Percentiles rank a stretch among this genome's conserved stretches.
Conservation (phyloP, 2,888 invertebrate species). For the Polydesmus complanatus region DNA sequence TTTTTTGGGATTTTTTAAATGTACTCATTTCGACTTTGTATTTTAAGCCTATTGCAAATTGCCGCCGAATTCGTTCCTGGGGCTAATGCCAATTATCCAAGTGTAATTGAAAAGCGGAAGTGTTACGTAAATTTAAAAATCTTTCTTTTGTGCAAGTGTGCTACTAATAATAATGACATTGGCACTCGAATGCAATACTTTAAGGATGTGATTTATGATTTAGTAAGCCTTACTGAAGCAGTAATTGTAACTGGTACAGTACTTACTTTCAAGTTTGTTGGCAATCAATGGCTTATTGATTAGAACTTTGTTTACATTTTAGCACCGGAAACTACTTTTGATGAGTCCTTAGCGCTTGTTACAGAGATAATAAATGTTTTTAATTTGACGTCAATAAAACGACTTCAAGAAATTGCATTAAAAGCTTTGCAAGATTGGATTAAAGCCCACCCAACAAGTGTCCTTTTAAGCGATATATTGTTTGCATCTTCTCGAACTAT, state of each 20-base stretch:
- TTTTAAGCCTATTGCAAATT: conserved; percentile 42
- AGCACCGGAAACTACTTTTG: conserved; percentile 8
- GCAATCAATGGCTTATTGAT: neutral
- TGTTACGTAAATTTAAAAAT: conserved; percentile 46
- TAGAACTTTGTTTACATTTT: neutral
- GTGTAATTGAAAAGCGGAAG: conserved; percentile 42
- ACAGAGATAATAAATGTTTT: conserved; percentile 13
- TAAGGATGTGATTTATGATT: conserved; percentile 25
- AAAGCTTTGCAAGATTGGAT: conserved; percentile 16
- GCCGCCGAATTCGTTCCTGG: conserved; percentile 44
- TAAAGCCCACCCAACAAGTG: conserved; percentile 12
- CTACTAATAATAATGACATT: conserved; percentile 20
- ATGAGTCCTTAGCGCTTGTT: conserved; percentile 7
- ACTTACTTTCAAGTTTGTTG: neutral
- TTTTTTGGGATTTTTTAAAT: conserved; percentile 37
- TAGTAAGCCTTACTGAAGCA: conserved; percentile 30
- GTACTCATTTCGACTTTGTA: neutral
- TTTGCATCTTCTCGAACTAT: conserved; percentile 10
- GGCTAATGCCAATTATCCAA: conserved; percentile 34
- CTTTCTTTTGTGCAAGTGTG: conserved; percentile 39
- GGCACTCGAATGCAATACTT: conserved; percentile 17
- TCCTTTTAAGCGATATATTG: conserved; percentile 7
- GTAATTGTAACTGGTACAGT: conserved; percentile 27
- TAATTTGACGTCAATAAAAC: conserved; percentile 9
- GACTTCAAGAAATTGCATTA: conserved; percentile 15